Percentiles rank a stretch among this genome's conserved stretches.
Conservation (phyloP, 1,140 invertebrate genomes). For the Glossosoma conforme region DNA sequence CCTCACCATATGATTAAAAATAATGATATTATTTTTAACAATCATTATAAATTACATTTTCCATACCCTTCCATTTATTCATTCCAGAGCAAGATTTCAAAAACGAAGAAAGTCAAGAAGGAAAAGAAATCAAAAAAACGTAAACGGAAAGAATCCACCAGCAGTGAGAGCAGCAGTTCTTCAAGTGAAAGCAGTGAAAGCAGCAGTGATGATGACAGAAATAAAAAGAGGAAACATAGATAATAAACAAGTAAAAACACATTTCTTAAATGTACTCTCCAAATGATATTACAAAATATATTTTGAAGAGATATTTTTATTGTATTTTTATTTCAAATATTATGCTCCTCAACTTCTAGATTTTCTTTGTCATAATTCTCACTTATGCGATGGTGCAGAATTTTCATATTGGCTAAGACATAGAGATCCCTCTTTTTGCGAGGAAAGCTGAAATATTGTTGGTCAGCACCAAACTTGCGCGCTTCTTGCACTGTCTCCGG, state of each 20-base stretch:
- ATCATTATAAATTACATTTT: slow-evolving; percentile 1
- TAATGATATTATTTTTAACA: slow-evolving; percentile 7
- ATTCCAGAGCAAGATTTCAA: too few species aligned
- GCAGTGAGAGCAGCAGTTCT: slow-evolving; percentile 11
- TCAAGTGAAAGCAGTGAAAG: slow-evolving; percentile 10
- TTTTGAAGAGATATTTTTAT: not conserved
- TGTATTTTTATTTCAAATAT: not conserved
- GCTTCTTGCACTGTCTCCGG: slow-evolving; percentile 68
- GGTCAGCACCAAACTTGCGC: slow-evolving; percentile 60
- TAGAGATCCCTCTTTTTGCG: slow-evolving; percentile 31
- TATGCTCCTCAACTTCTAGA: not conserved
- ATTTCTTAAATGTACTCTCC: not conserved
- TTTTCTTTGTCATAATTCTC: slow-evolving; percentile 15
- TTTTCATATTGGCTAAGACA: slow-evolving; percentile 21
- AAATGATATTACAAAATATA: not conserved
- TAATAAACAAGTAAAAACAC: slow-evolving; percentile 1
- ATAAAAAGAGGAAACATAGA: slow-evolving; percentile 10
- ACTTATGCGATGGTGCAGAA: slow-evolving; percentile 12
- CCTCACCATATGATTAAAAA: not conserved
- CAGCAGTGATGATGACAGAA: slow-evolving; percentile 8
- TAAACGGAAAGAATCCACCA: slow-evolving; percentile 23
- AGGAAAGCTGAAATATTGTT: slow-evolving; percentile 53
- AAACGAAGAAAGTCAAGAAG: slow-evolving; percentile 18
- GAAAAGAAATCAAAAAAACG: slow-evolving; percentile 27
- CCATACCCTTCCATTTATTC: not conserved